Conservation (phyloP, 1,140 invertebrate genomes). For the Augochlora pura region DNA sequence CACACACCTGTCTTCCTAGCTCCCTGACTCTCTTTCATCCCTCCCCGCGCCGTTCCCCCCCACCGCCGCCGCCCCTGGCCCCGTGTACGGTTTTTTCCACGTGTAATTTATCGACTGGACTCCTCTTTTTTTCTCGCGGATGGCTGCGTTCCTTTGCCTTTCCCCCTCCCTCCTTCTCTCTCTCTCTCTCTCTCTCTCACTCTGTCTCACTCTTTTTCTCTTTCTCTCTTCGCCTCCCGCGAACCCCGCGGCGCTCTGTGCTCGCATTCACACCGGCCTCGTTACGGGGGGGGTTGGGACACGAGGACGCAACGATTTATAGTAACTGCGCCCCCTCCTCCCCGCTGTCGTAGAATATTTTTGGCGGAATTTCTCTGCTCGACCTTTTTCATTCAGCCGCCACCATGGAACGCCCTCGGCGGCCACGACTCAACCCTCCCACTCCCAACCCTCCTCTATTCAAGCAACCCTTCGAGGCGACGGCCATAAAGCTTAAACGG, state of each 20-base stretch:
- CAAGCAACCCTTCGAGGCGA: constrained; percentile 1
- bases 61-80: too few relatives aligned
- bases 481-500: constrained; percentile 34
- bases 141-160: constrained; percentile 25
- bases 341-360: constrained; percentile 72
- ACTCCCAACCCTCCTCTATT: background rate
- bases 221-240: background rate
- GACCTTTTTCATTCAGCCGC: constrained; percentile 39
- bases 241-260: too few relatives aligned
- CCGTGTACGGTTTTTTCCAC: constrained; percentile 38
- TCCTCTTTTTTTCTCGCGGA: constrained; percentile 14
- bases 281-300: constrained; percentile 7
- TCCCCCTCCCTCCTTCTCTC: constrained; percentile 12
- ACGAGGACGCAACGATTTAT: constrained; percentile 71
- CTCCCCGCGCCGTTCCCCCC: background rate
- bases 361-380: constrained; percentile 60
- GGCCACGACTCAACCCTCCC: background rate
- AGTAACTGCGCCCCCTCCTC: constrained; percentile 71
- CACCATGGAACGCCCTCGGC: constrained; percentile 18
- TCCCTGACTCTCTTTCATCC: constrained; percentile 8
- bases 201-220: background rate
- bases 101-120: constrained; percentile 43
- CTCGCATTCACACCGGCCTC: constrained; percentile 24
- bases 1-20: constrained; percentile 2
- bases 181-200: background rate